phyloP scores from a whole-genome alignment of 2,888 invertebrate genomes.

The Cylindroiulus punctatus region DNA sequence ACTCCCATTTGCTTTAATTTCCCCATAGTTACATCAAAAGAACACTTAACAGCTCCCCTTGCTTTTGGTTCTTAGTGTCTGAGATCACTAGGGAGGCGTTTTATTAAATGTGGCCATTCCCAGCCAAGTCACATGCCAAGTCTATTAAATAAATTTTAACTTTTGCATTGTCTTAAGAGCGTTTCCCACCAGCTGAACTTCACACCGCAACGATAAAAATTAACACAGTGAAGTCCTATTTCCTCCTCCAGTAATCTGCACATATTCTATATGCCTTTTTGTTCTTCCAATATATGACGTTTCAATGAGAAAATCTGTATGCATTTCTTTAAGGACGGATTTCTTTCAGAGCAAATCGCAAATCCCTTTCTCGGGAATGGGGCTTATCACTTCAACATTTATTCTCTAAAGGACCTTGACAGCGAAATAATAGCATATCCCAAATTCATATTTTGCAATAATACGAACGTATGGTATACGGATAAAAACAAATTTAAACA shows the following conservation, averaged over 20 bases:
- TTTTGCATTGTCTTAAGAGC: neutral
- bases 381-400: neutral
- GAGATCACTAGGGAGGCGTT: constrained; percentile 12
- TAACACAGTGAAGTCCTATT: neutral
- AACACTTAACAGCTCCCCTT: neutral
- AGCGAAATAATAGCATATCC: too few species aligned
- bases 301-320: neutral
- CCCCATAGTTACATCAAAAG: constrained; percentile 38
- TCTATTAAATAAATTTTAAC: constrained; percentile 14
- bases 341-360: neutral
- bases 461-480: too few species aligned
- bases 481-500: neutral
- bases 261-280: neutral
- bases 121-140: constrained; percentile 17
- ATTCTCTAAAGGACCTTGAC: neutral
- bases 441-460: too few species aligned
- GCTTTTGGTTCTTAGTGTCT: neutral
- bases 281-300: neutral
- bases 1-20: constrained; percentile 42
- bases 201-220: neutral
- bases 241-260: neutral
- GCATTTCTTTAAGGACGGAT: neutral
- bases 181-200: neutral
- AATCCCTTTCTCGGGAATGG: neutral
- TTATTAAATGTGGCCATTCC: constrained; percentile 9